Percentiles rank a stretch among this genome's conserved stretches.
These are phyloP conservation scores for Eupithecia dodoneata DNA, from an alignment of 2,888 invertebrate genomes.

Conservation along the genomic window DNA sequence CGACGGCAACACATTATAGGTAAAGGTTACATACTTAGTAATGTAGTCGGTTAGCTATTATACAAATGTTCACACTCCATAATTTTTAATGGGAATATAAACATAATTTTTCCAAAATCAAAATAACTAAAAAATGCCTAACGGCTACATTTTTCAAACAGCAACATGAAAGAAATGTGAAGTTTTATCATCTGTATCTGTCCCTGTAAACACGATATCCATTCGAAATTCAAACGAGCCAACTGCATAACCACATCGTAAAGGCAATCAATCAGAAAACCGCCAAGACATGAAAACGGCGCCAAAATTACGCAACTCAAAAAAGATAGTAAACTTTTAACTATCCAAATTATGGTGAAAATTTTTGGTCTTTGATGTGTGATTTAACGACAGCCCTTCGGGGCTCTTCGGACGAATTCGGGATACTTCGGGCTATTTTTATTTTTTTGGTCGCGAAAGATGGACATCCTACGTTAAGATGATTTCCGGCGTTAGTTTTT, in stretches of 20 bases:
- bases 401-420: conserved; percentile 41
- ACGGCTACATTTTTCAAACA: background rate
- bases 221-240: conserved; percentile 13
- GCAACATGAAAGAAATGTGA: conserved; percentile 7
- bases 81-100: background rate
- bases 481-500: conserved; percentile 42
- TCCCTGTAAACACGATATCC: conserved; percentile 13
- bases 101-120: background rate
- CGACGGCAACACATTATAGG: background rate
- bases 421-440: conserved; percentile 50
- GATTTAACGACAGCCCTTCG: conserved; percentile 60
- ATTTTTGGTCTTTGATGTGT: conserved; percentile 66
- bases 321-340: conserved; percentile 52
- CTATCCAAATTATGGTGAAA: conserved; percentile 66
- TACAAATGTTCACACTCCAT: background rate
- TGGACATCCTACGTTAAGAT: conserved; percentile 55
- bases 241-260: conserved; percentile 33
- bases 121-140: background rate
- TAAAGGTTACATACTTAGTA: background rate
- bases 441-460: conserved; percentile 56
- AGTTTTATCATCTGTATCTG: conserved; percentile 7
- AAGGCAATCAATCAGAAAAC: conserved; percentile 32
- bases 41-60: background rate
- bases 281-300: conserved; percentile 35
- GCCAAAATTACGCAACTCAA: conserved; percentile 46